These are phyloP conservation scores for Scopus umbretta DNA, from an alignment of 2,113 vertebrate genomes.

Conservation along the genomic window DNA sequence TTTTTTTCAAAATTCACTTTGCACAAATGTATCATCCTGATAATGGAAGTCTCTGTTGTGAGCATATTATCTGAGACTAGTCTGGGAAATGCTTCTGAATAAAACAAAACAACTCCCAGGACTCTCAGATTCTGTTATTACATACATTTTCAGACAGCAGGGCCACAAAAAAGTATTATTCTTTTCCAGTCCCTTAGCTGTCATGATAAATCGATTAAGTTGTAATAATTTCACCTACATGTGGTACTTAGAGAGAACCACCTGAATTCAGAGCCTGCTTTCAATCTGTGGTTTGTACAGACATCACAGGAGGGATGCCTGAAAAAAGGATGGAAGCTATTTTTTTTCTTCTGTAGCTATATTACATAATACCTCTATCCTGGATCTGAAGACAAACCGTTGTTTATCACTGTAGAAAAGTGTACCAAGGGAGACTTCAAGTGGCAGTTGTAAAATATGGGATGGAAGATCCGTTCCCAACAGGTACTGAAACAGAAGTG, in stretches of 20 bases:
- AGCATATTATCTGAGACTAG: background rate
- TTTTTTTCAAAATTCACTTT: constrained; percentile 14
- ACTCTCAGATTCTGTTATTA: background rate
- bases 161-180: background rate
- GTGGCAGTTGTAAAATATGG: background rate
- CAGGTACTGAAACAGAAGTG: background rate
- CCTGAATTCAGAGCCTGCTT: background rate
- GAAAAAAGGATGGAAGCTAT: background rate
- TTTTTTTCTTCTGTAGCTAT: background rate
- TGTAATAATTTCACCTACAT: background rate
- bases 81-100: background rate
- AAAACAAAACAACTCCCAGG: background rate
- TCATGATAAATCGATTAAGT: background rate
- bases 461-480: background rate
- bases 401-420: background rate
- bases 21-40: background rate
- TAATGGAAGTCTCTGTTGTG: background rate
- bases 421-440: background rate
- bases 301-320: background rate
- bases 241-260: background rate
- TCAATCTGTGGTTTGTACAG: background rate
- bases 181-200: background rate
- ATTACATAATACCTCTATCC: background rate
- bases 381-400: background rate
- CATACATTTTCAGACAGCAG: background rate